A percentile compares a stretch with the other conserved stretches of the same genome.
These are phyloP conservation scores for Parauchenoglanis punctatus DNA, from an alignment of 2,797 vertebrate species.

Conservation along the genomic window DNA sequence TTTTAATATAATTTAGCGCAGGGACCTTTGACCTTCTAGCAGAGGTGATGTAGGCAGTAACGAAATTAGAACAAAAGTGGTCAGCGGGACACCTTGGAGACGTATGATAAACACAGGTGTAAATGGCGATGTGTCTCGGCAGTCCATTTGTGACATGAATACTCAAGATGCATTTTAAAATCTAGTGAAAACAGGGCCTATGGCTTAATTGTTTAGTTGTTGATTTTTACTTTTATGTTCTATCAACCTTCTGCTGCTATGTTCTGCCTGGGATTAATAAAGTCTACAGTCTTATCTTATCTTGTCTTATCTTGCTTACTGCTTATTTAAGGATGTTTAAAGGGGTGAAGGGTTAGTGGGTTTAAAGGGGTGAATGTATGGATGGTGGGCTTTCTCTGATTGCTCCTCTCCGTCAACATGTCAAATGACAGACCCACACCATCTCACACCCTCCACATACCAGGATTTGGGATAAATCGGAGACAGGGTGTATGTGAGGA, in stretches of 20 bases:
- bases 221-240: neutral
- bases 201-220: neutral
- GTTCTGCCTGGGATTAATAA: neutral
- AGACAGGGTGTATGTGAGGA: slow-evolving; percentile 41
- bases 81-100: no score
- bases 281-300: neutral
- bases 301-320: neutral
- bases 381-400: neutral
- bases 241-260: neutral
- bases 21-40: no score
- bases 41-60: no score
- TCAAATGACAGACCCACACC: slow-evolving; percentile 27
- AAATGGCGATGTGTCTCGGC: no score
- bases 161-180: no score
- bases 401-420: slow-evolving; percentile 41
- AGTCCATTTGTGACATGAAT: no score
- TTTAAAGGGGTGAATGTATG: neutral
- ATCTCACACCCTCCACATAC: neutral
- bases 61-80: no score
- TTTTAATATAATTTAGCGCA: no score
- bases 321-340: neutral
- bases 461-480: slow-evolving; percentile 25
- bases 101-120: no score
- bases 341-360: neutral
- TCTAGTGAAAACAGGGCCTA: no score